Evolutionary conservation across 2,888 invertebrate genomes (phyloP).

Genomic region (Loripinus fragilis): DNA sequence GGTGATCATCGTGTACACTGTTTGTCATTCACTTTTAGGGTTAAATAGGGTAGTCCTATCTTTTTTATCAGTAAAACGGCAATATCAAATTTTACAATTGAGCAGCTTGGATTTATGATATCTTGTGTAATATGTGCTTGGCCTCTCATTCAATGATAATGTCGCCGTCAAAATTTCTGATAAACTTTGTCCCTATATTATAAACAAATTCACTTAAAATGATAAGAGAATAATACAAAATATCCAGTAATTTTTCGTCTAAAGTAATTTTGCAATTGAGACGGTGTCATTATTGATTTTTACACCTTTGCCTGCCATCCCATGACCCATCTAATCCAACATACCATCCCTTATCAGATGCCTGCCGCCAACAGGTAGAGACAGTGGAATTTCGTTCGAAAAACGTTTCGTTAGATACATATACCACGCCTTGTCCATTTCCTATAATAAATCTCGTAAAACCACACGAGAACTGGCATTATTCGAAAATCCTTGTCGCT

Average conservation of each 20-base stretch:
- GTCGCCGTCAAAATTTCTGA: constrained; percentile 64
- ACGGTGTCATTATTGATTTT: constrained; percentile 45
- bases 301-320: constrained; percentile 49
- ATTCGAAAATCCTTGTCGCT: constrained; percentile 43
- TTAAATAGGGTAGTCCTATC: too few species aligned
- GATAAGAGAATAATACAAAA: constrained; percentile 39
- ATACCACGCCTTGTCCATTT: constrained; percentile 53
- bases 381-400: constrained; percentile 53
- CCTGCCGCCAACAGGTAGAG: constrained; percentile 25
- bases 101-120: constrained; percentile 19
- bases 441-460: constrained; percentile 48
- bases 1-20: too few species aligned
- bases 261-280: constrained; percentile 53
- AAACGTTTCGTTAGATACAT: constrained; percentile 37
- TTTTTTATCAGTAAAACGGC: neutral
- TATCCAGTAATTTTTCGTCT: constrained; percentile 44
- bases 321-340: constrained; percentile 48
- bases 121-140: constrained; percentile 24
- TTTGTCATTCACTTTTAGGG: too few species aligned
- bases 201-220: constrained; percentile 17
- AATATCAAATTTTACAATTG: constrained; percentile 6
- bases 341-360: constrained; percentile 47
- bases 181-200: constrained; percentile 48
- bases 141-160: constrained; percentile 39
- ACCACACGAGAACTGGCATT: constrained; percentile 32